Conservation (phyloP, 1,140 invertebrate genomes). For the Papilio xuthus region DNA sequence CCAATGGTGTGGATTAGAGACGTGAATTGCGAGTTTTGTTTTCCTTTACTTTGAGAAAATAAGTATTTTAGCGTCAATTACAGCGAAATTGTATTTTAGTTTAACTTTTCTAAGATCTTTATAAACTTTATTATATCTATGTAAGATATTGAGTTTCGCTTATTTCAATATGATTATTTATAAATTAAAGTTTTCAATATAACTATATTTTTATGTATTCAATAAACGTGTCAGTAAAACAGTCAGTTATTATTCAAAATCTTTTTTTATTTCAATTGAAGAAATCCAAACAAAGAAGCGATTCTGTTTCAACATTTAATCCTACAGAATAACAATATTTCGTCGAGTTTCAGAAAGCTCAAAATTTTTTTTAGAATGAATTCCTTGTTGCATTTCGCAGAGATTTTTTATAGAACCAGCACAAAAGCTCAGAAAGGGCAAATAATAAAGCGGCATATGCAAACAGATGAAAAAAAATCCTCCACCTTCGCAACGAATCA, state of each 20-base stretch:
- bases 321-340: constrained; percentile 12
- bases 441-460: constrained; percentile 32
- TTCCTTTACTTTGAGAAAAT: constrained; percentile 20
- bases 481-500: constrained; percentile 32
- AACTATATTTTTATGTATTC: no score
- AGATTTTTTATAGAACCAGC: constrained; percentile 16
- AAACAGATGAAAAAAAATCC: constrained; percentile 37
- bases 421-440: constrained; percentile 26
- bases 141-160: no score
- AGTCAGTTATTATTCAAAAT: not conserved
- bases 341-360: not conserved
- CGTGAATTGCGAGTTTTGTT: constrained; percentile 57
- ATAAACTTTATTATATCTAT: not conserved
- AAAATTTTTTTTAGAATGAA: not conserved
- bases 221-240: no score
- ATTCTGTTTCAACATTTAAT: not conserved
- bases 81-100: not conserved
- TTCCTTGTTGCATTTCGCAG: constrained; percentile 23
- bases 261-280: not conserved
- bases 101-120: not conserved
- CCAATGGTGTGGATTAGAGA: constrained; percentile 51
- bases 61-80: constrained; percentile 3
- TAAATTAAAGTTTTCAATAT: no score
- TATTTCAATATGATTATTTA: no score
- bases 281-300: not conserved